Evolutionary conservation across 2,888 invertebrate species (phyloP).

Genomic region (Nomada lathburiana): DNA sequence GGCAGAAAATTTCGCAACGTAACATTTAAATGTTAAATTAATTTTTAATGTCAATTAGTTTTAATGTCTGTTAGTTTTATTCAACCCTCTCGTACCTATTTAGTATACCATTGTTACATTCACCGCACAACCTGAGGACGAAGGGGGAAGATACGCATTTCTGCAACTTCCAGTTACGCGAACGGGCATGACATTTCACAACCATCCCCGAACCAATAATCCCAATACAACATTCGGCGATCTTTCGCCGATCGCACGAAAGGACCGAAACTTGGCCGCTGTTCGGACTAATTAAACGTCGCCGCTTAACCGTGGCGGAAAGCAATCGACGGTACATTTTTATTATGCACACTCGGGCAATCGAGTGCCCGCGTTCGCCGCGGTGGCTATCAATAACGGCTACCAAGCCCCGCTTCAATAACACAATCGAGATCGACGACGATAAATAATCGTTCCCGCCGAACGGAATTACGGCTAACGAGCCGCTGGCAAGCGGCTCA

Average conservation of each 20-base stretch:
- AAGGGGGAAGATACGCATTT: not conserved
- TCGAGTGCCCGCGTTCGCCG: constrained; percentile 24
- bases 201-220: not conserved
- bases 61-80: no score
- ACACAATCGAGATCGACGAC: constrained; percentile 51
- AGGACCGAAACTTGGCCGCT: not conserved
- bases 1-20: no score
- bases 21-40: no score
- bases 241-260: constrained; percentile 3
- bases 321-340: not conserved
- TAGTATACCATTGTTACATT: no score
- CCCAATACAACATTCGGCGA: not conserved
- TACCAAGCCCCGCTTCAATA: constrained; percentile 47
- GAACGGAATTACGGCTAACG: constrained; percentile 60
- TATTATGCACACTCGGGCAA: not conserved
- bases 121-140: not conserved
- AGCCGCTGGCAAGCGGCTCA: constrained; percentile 48
- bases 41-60: no score
- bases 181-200: not conserved
- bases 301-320: not conserved
- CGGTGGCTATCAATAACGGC: constrained; percentile 52
- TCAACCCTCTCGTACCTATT: no score
- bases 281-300: constrained; percentile 9
- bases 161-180: constrained; percentile 11
- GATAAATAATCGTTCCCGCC: constrained; percentile 62